Conservation (phyloP, 2,797 vertebrate genomes). For the Muraenolepis orangiensis region DNA sequence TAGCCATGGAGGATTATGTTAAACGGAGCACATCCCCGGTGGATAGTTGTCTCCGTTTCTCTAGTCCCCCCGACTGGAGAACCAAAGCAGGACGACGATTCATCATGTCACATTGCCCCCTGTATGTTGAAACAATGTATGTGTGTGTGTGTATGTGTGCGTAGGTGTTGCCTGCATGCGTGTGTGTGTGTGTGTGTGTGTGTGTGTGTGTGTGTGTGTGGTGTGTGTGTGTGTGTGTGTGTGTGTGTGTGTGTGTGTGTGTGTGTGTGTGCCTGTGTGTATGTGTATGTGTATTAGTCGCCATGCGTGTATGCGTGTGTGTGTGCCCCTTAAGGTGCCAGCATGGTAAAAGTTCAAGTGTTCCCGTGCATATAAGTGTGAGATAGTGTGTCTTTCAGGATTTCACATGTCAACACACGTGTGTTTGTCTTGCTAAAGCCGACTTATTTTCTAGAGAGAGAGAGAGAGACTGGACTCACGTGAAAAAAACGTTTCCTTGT, state of each 20-base stretch:
- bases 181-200: not conserved
- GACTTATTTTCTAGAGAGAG: not conserved
- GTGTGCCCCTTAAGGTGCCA: not conserved
- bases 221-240: not conserved
- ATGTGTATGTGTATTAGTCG: conserved; percentile 7
- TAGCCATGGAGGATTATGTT: conserved; percentile 52
- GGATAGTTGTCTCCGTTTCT: conserved; percentile 46
- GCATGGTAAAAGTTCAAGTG: not conserved
- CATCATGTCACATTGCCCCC: conserved; percentile 34
- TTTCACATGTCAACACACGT: not conserved
- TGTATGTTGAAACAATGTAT: conserved; percentile 8
- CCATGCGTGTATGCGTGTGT: conserved; percentile 11
- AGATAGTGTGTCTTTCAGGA: not conserved
- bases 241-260: not conserved
- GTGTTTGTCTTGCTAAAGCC: not conserved
- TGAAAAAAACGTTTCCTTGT: not conserved
- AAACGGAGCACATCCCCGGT: conserved; percentile 45
- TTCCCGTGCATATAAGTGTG: not conserved
- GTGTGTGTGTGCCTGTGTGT: conserved; percentile 2
- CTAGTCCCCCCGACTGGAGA: conserved; percentile 37
- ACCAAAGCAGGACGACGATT: conserved; percentile 38
- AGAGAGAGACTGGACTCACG: not conserved
- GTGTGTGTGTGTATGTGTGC: conserved; percentile 21
- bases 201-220: not conserved
- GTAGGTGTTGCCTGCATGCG: too few relatives aligned